phyloP scores from a whole-genome alignment of 2,797 vertebrate species.

The Brotula barbata region DNA sequence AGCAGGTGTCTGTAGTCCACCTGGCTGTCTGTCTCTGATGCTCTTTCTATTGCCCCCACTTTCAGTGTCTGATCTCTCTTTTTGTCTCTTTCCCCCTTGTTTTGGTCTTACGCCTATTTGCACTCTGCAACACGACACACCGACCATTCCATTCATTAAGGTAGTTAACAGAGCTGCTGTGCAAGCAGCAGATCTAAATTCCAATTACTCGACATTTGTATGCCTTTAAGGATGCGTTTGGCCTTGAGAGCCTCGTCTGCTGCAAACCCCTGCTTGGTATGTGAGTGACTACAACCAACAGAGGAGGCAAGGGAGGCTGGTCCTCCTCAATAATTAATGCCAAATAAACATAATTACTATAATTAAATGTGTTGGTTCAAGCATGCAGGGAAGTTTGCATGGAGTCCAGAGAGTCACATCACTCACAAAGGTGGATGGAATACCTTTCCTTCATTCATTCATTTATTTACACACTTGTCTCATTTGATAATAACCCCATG shows the following conservation, averaged over 20 bases:
- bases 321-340: no score
- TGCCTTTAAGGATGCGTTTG: constrained; percentile 24
- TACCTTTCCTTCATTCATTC: no score
- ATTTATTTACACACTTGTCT: no score
- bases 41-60: constrained; percentile 1
- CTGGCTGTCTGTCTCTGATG: no score
- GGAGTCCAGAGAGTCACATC: no score
- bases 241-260: constrained; percentile 17
- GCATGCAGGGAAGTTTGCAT: no score
- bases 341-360: no score
- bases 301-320: no score
- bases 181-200: constrained; percentile 48
- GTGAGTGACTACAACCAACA: constrained; percentile 8
- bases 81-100: background rate
- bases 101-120: constrained; percentile 40
- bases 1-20: constrained; percentile 34
- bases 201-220: constrained; percentile 51
- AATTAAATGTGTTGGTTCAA: no score
- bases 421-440: no score
- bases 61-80: constrained; percentile 6
- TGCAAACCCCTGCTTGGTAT: constrained; percentile 9
- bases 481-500: no score
- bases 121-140: constrained; percentile 49
- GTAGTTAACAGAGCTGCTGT: constrained; percentile 56
- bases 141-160: constrained; percentile 63